Evolutionary conservation across 1,140 invertebrate species (phyloP).

Genomic region (Heliothis virescens): DNA sequence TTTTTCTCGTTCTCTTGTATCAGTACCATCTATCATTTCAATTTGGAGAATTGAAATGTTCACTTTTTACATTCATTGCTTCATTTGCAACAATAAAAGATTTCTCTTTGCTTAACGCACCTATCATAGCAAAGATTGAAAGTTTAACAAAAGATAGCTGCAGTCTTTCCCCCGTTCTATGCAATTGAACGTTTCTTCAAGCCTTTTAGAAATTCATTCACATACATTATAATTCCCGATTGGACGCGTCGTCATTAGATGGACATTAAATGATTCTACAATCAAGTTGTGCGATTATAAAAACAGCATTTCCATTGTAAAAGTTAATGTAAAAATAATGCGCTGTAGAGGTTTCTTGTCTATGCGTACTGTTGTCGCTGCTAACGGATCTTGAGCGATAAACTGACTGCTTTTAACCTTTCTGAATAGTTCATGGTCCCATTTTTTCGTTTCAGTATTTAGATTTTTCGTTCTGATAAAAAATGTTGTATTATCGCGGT

Average conservation of each 20-base stretch:
- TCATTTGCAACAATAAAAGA: not conserved
- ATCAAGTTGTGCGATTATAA: slow-evolving; percentile 34
- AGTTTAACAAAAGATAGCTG: slow-evolving; percentile 20
- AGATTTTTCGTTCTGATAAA: not conserved
- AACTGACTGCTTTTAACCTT: slow-evolving; percentile 25
- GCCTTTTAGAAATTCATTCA: slow-evolving; percentile 39
- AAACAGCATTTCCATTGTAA: slow-evolving; percentile 37
- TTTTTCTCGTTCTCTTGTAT: too few species aligned
- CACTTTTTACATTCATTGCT: not conserved
- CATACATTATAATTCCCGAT: slow-evolving; percentile 31
- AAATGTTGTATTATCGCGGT: too few species aligned
- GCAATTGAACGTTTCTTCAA: slow-evolving; percentile 5
- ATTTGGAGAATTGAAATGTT: not conserved
- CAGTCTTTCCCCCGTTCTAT: not conserved
- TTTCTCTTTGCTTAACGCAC: not conserved
- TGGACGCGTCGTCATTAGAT: slow-evolving; percentile 21
- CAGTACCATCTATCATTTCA: not conserved
- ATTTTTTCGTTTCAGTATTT: not conserved
- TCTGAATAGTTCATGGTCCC: slow-evolving; percentile 13
- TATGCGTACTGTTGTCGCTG: not conserved
- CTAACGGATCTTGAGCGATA: slow-evolving; percentile 26
- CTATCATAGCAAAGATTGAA: slow-evolving; percentile 3
- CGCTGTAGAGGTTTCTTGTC: slow-evolving; percentile 4
- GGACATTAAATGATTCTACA: slow-evolving; percentile 34
- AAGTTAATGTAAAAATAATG: slow-evolving; percentile 45